Evolutionary conservation across 2,797 vertebrate species (phyloP).

Genomic region (Muraenolepis orangiensis): DNA sequence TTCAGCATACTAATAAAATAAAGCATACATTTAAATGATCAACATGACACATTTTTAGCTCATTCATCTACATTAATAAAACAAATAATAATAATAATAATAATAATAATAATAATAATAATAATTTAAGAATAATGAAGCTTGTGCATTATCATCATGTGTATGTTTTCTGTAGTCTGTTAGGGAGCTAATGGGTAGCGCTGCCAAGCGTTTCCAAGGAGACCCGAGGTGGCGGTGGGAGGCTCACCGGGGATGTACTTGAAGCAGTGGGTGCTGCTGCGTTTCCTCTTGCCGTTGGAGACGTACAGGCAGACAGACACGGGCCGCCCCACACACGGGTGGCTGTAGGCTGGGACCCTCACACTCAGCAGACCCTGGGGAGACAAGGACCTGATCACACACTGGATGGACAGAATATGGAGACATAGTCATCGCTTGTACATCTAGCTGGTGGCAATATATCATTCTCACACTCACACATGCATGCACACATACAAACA

Average conservation of each 20-base stretch:
- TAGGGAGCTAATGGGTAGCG: not conserved
- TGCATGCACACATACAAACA: not conserved
- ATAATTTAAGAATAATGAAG: not conserved
- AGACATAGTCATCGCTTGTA: not conserved
- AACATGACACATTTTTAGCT: not conserved
- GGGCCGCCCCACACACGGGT: slow-evolving; percentile 77
- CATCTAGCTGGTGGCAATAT: not conserved
- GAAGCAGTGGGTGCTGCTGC: slow-evolving; percentile 88
- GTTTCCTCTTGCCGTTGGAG: slow-evolving; percentile 88
- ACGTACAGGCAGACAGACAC: slow-evolving; percentile 85
- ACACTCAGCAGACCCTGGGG: slow-evolving; percentile 79
- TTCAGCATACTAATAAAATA: not conserved
- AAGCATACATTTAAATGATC: not conserved
- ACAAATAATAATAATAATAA: too few species aligned
- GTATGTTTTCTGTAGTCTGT: not conserved
- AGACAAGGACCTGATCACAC: not conserved
- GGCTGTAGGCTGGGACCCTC: slow-evolving; percentile 82
- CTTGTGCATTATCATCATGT: too few species aligned
- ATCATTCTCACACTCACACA: not conserved
- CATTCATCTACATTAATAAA: not conserved
- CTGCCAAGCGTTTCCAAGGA: not conserved
- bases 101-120: not conserved
- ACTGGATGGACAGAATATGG: not conserved
- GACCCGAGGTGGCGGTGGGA: not conserved
- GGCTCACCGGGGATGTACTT: slow-evolving; percentile 86